Evolutionary conservation across 1,140 invertebrate species (phyloP).

Genomic region (Pseudomyrmex concolor): DNA sequence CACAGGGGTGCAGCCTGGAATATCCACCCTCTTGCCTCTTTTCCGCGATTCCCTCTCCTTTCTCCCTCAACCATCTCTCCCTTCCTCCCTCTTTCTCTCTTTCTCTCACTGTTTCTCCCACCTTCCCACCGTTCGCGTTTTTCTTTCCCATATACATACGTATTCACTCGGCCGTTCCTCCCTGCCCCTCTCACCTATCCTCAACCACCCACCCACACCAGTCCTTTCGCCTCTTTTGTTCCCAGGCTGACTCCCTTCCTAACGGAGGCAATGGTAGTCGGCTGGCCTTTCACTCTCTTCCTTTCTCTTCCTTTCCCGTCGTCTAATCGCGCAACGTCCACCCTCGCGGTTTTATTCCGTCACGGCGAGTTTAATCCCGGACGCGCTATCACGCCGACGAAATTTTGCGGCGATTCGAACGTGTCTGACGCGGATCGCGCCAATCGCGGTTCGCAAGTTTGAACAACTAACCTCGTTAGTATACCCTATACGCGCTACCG

Average conservation of each 20-base stretch:
- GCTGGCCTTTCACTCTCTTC: slow-evolving; percentile 48
- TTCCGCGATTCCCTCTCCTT: slow-evolving; percentile 65
- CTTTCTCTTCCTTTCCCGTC: slow-evolving; percentile 43
- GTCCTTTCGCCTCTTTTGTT: slow-evolving; percentile 60
- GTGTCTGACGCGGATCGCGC: slow-evolving; percentile 28
- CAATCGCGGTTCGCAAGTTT: slow-evolving; percentile 29
- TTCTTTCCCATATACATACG: slow-evolving; percentile 57
- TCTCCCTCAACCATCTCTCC: slow-evolving; percentile 26
- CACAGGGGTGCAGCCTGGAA: slow-evolving; percentile 73
- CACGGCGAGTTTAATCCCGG: slow-evolving; percentile 48
- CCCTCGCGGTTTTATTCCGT: slow-evolving; percentile 65
- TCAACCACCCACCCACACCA: slow-evolving; percentile 25
- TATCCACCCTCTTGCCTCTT: slow-evolving; percentile 76
- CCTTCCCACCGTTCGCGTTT: slow-evolving; percentile 36
- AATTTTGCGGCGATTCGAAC: slow-evolving; percentile 24
- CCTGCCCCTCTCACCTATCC: slow-evolving; percentile 6
- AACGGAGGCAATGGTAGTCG: slow-evolving; percentile 37
- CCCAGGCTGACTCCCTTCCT: slow-evolving; percentile 46
- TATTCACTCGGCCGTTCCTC: slow-evolving; percentile 49
- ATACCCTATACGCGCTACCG: neutral
- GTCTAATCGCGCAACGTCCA: slow-evolving; percentile 64
- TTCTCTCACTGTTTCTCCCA: neutral
- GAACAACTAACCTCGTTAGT: slow-evolving; percentile 19
- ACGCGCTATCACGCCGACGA: slow-evolving; percentile 20
- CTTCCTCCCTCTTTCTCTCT: neutral